Percentiles rank a stretch among this genome's conserved stretches.
phyloP scores from a whole-genome alignment of 2,797 vertebrate species.

The Tapera naevia region DNA sequence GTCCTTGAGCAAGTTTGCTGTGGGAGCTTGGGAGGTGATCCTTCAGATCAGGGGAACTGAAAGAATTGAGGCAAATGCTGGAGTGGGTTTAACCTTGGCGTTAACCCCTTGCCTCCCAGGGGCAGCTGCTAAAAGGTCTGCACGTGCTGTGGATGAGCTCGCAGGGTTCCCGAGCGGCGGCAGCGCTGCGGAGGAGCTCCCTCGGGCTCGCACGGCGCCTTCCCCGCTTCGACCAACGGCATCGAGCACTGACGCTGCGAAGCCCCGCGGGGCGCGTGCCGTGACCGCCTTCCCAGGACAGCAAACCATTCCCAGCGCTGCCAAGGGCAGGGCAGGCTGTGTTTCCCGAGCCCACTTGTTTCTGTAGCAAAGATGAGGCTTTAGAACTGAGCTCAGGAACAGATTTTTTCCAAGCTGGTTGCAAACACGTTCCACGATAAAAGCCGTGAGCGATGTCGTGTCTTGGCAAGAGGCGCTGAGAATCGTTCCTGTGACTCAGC shows the following conservation, averaged over 20 bases:
- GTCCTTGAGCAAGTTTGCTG: background rate
- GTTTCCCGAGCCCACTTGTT: background rate
- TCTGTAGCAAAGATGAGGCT: slow-evolving; percentile 10
- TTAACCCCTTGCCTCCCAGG: background rate
- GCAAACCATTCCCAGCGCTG: slow-evolving; percentile 11
- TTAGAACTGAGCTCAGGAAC: slow-evolving; percentile 29
- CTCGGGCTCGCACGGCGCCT: slow-evolving; percentile 12
- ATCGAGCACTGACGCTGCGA: background rate
- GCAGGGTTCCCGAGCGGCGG: background rate
- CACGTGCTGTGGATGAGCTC: background rate
- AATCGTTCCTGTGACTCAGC: background rate
- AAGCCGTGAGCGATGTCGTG: background rate
- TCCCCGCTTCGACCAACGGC: slow-evolving; percentile 11
- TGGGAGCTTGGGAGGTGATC: background rate
- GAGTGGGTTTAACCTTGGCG: background rate
- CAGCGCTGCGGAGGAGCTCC: background rate
- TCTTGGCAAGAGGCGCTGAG: slow-evolving; percentile 14
- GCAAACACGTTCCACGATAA: background rate
- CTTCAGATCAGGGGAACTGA: background rate
- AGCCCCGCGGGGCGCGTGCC: background rate
- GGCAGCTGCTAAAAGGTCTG: background rate
- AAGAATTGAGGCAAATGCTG: background rate
- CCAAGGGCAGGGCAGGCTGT: background rate
- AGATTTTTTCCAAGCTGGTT: slow-evolving; percentile 44
- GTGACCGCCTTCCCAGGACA: slow-evolving; percentile 34